Evolutionary conservation across 1,140 invertebrate species (phyloP), one percentile per base, ranked within the genome.

Genomic region (Aphelenchoides besseyi): DNA sequence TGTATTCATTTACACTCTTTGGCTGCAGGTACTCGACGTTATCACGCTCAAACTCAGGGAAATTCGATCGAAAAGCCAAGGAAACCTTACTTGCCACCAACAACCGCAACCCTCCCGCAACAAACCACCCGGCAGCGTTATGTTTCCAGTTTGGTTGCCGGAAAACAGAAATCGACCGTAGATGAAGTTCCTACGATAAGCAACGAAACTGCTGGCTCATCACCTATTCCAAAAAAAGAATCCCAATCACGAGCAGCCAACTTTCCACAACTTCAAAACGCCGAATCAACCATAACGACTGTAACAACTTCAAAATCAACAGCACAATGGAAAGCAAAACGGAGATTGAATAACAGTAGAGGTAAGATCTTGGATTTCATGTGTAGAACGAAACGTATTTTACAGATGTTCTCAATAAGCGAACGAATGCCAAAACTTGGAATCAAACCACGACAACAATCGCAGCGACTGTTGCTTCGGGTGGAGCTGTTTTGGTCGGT

Each of bases 1-100:
- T 23, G 41, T 23, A 48, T 23, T 48, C 41, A 48, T 48, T 48
- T 48, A 48, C 41, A 16, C 41, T 48, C 41, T 23, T 48, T 18
- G 18, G 12, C 32, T 59, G 5, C 55, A 59, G 55, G n/a, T n/a
- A n/a, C 5, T 18, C 55, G 55, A 28, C 55, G 55, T 59, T 59
- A 8, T 12, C 5, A 28, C 55, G 5, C 26, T 28, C 55, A 59
- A 33, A 5, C 55, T n/a, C 64, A 36, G 70, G 35, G 41, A 9
- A 70, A 71, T 66, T 33, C 26, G 26, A 70, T 70, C 61, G 68
- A 69, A 69, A 9, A 52, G 29, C 30, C 75, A 35, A 54, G 30
- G n/a, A 35, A 67, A 59, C 36, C 72, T 33, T 5, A 3, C 29
- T 30, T n/a, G 59, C 32, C 71, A 30, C 35, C 30, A n/a, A 5